A percentile compares a stretch with the other conserved stretches of the same genome.
Conservation (phyloP, 37 sponge, comb jelly and placozoan species). For the Ianthella basta region DNA sequence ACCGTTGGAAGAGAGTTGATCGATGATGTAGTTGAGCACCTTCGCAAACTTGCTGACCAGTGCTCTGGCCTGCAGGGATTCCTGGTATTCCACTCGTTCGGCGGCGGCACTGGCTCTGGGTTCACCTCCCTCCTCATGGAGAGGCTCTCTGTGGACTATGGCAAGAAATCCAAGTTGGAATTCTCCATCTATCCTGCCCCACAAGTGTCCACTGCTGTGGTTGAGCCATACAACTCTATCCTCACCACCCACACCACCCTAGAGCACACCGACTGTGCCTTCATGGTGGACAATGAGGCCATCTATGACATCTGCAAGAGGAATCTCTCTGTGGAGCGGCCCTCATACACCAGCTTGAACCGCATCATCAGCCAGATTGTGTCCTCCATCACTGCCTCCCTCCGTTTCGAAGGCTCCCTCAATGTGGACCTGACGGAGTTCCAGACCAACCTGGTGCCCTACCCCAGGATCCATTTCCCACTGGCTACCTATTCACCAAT, state of each 20-base stretch:
- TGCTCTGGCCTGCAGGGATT: constrained; percentile 90
- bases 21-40: constrained; percentile 65
- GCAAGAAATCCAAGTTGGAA: constrained; percentile 89
- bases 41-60: constrained; percentile 81
- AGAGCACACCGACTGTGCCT: constrained; percentile 93
- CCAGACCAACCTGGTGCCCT: constrained; percentile 97
- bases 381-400: constrained; percentile 93
- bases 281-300: constrained; percentile 98
- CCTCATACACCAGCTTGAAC: constrained; percentile 87
- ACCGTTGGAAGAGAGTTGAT: constrained; percentile 73
- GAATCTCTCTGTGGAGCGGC: constrained; percentile 88
- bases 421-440: constrained; percentile 96
- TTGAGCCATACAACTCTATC: constrained; percentile 95
- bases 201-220: constrained; percentile 89
- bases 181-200: constrained; percentile 92
- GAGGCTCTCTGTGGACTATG: constrained; percentile 86
- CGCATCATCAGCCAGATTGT: constrained; percentile 87
- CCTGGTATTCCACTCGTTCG: constrained; percentile 89
- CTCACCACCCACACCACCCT: constrained; percentile 93
- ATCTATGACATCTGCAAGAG: constrained; percentile 90
- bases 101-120: constrained; percentile 92
- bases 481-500: constrained; percentile 72
- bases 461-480: constrained; percentile 81
- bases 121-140: constrained; percentile 88
- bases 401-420: constrained; percentile 91